Evolutionary conservation across 2,113 vertebrate species (phyloP).

Genomic region (Platysteira castanea): DNA sequence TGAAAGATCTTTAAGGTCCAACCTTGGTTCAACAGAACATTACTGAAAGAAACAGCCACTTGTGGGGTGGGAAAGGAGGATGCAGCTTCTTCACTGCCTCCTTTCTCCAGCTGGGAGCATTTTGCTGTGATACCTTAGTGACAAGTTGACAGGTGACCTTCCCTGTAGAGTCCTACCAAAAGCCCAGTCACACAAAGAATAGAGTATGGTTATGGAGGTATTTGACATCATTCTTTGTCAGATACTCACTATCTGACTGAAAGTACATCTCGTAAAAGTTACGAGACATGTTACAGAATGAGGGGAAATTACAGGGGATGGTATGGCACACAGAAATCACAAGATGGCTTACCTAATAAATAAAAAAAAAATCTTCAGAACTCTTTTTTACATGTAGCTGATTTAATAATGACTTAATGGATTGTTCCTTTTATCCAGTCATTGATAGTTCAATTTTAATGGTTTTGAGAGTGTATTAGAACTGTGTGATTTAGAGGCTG

Average conservation of each 20-base stretch:
- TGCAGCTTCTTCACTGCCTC: neutral
- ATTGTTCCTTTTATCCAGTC: neutral
- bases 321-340: neutral
- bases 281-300: neutral
- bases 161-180: neutral
- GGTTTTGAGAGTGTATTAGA: neutral
- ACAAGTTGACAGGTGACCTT: neutral
- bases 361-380: neutral
- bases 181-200: fast-evolving
- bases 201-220: neutral
- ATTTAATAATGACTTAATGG: neutral
- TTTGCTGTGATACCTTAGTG: neutral
- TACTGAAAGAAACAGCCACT: neutral
- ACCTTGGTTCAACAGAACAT: neutral
- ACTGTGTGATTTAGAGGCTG: neutral
- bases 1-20: neutral
- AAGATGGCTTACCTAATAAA: neutral
- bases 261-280: neutral
- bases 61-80: neutral
- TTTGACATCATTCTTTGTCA: neutral
- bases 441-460: neutral
- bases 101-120: neutral
- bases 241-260: neutral
- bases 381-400: neutral
- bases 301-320: neutral